phyloP scores from a whole-genome alignment of 2,888 invertebrate genomes.

The Cataglyphis rosenhaueri region DNA sequence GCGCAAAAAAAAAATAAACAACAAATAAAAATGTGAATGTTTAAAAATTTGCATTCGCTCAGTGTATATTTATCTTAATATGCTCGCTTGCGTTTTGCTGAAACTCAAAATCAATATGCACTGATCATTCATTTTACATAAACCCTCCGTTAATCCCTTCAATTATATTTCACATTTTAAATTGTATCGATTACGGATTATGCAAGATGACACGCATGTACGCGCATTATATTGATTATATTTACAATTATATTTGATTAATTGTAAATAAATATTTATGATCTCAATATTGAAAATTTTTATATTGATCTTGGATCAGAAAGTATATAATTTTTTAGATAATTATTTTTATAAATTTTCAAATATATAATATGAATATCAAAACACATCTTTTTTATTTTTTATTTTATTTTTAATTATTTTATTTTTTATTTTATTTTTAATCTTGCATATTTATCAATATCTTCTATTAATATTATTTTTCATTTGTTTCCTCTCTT shows the following conservation, averaged over 20 bases:
- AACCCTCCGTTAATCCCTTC: neutral
- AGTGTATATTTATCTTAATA: neutral
- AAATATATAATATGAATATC: neutral
- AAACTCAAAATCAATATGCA: neutral
- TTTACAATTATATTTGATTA: neutral
- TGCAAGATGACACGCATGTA: too few species aligned
- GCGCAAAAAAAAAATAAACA: too few species aligned
- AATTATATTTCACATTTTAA: conserved; percentile 13
- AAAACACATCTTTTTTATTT: neutral
- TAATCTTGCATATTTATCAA: neutral
- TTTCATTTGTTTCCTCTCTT: neutral
- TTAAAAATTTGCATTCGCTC: too few species aligned
- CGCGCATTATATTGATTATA: neutral
- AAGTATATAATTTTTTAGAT: neutral
- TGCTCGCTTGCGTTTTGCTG: neutral
- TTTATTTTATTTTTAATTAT: too few species aligned
- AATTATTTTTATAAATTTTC: neutral
- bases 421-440: neutral
- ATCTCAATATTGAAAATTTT: neutral
- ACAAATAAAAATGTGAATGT: too few species aligned
- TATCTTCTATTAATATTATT: neutral
- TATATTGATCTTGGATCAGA: neutral
- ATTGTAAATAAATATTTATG: neutral
- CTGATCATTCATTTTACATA: neutral
- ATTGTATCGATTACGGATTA: conserved; percentile 7